Evolutionary conservation across 2,797 vertebrate species (phyloP).

Genomic region (Natrix natrix): DNA sequence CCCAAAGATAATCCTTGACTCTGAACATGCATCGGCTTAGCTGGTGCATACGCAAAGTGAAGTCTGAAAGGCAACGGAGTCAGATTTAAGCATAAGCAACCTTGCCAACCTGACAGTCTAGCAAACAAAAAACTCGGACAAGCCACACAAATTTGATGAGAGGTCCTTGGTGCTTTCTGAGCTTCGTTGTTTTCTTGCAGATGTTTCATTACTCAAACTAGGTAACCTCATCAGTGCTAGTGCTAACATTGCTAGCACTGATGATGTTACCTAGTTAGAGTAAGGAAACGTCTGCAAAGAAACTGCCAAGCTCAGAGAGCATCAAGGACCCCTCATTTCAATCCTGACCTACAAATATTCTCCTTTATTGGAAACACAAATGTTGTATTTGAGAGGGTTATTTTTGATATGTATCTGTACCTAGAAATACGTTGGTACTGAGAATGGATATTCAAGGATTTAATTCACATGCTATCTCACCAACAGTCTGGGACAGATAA

Average conservation of each 20-base stretch:
- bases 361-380: background rate
- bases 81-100: slow-evolving; percentile 37
- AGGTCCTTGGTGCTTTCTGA: background rate
- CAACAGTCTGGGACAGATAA: background rate
- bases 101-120: slow-evolving; percentile 6
- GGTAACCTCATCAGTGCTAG: background rate
- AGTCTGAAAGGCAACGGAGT: background rate
- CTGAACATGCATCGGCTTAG: background rate
- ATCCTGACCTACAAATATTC: background rate
- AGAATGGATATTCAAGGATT: background rate
- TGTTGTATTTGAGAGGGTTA: background rate
- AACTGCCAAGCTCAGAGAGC: background rate
- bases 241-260: background rate
- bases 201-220: background rate
- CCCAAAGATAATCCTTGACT: background rate
- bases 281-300: background rate
- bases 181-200: background rate
- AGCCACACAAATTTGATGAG: background rate
- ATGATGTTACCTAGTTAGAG: background rate
- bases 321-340: background rate
- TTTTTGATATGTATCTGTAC: background rate
- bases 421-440: background rate
- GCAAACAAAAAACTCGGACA: background rate
- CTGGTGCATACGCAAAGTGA: background rate
- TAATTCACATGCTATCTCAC: background rate